Evolutionary conservation across 2,888 invertebrate genomes (phyloP).

Genomic region (Dascillus cervinus): DNA sequence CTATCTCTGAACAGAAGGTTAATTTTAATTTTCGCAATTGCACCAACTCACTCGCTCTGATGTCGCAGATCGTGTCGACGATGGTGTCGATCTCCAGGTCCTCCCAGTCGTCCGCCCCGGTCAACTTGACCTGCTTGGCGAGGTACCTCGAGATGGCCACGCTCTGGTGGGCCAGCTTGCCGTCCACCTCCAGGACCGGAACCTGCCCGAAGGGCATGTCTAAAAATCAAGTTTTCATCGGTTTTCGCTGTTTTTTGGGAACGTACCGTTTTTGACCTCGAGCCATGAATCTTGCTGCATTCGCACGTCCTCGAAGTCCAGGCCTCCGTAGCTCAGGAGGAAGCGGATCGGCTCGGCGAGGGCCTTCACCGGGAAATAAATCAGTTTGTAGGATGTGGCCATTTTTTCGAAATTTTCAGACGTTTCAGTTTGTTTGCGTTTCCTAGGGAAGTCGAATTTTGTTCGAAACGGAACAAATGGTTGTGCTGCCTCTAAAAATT

Average conservation of each 20-base stretch:
- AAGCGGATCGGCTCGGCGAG: constrained; percentile 57
- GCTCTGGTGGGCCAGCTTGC: constrained; percentile 52
- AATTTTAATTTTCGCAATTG: too few relatives aligned
- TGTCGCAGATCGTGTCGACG: constrained; percentile 51
- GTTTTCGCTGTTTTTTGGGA: too few relatives aligned
- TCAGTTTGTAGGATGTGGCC: constrained; percentile 49
- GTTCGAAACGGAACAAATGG: too few relatives aligned
- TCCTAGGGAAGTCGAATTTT: too few relatives aligned
- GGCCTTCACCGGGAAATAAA: constrained; percentile 56
- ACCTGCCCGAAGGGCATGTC: constrained; percentile 55
- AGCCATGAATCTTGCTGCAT: constrained; percentile 40
- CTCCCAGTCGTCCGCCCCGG: constrained; percentile 49
- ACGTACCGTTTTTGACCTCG: constrained; percentile 29
- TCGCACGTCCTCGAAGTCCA: constrained; percentile 55
- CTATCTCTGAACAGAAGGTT: too few relatives aligned
- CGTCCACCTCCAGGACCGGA: constrained; percentile 55
- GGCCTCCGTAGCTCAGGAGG: constrained; percentile 52
- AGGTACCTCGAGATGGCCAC: constrained; percentile 52
- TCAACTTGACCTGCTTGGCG: constrained; percentile 50
- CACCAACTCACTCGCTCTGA: too few relatives aligned
- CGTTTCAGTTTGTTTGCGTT: too few relatives aligned
- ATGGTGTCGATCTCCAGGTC: constrained; percentile 52
- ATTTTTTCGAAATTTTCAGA: constrained; percentile 15
- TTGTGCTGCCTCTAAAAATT: too few relatives aligned
- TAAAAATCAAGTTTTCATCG: too few relatives aligned